These are phyloP conservation scores for Pangasius djambal DNA, from an alignment of 2,797 vertebrate genomes.

Conservation along the genomic window DNA sequence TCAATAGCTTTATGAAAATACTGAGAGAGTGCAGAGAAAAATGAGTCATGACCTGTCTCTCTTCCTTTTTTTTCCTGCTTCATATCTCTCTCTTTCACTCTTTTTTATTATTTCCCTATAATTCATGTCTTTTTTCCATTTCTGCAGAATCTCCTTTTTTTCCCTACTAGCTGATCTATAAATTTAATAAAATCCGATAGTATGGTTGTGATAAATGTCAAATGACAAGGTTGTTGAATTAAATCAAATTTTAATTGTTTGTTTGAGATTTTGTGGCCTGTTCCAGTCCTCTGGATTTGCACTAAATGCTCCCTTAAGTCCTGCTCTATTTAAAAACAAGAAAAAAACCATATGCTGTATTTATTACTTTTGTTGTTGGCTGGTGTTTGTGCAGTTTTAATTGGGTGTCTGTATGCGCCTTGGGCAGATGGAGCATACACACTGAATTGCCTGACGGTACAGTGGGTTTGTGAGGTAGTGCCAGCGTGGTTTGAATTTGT, in stretches of 20 bases:
- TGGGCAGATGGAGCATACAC: background rate
- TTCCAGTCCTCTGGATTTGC: background rate
- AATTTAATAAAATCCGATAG: background rate
- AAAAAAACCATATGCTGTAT: background rate
- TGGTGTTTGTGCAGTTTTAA: constrained; percentile 14
- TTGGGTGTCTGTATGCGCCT: background rate
- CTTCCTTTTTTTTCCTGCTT: background rate
- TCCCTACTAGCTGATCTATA: background rate
- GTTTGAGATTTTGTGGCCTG: background rate
- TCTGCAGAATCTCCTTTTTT: background rate
- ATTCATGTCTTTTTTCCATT: constrained; percentile 2
- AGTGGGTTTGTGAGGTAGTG: constrained; percentile 13
- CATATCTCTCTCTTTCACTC: background rate
- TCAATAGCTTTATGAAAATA: background rate
- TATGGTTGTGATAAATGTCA: background rate
- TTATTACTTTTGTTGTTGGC: background rate
- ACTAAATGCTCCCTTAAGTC: background rate
- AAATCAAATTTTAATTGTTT: background rate
- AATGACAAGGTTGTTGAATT: constrained; percentile 2
- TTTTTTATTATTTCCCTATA: background rate
- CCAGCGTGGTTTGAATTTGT: constrained; percentile 68
- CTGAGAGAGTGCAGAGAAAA: background rate
- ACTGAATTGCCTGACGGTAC: background rate
- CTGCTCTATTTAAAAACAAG: background rate
- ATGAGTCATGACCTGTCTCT: background rate